Base-by-base conservation (phyloP, 2,888 invertebrate species). In the Desoria tigrina region DNA sequence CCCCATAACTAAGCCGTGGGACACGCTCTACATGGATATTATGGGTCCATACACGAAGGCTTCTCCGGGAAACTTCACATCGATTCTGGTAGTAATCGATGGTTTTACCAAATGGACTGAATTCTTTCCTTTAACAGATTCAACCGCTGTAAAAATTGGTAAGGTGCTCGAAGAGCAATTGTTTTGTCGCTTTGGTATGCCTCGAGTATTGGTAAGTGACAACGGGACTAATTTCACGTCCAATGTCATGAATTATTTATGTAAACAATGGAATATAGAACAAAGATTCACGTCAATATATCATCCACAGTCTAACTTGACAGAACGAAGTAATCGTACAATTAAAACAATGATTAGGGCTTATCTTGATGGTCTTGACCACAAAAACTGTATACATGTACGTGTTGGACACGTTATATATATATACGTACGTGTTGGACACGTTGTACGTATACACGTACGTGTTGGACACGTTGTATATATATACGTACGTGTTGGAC, bases 21-120 rank as follows among this genome's bases (percentile, higher is more conserved):
- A 60, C 7, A 39, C 51, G 0, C n/a, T 69, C 2, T 49, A 45
- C 37, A 61, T 64, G 11, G 65, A 66, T 57, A 2, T 63, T 0
- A 24, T 61, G 39, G 51, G 51, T 6, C 51, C 51, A 9, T 51
- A 24, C 16, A n/a, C 23, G 2, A 27, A 27, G 27, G 3, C 55
- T 6, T 32, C 27, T 21, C 27, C 32, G 4, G 55, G 55, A 4
- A n/a, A 32, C 32, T 28, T 28, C 37, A 55, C 23, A 16, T 23
- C 11, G 7, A n/a, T 55, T 18, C 18, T 55, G 7, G 55, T 55
- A 28, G 3, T 27, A 3, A n/a, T 55, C n/a, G 55, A 55, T 24
- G 6, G 9, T 14, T 51, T 51, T 23, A 51, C 14, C 3, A 51
- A 51, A 24, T 51, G 51, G 11, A 16, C 16, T 4, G 55, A 55